Percentiles rank a stretch among this genome's conserved stretches.
These are phyloP conservation scores for Ascaphus truei DNA, from an alignment of 2,113 vertebrate genomes.

Conservation along the genomic window DNA sequence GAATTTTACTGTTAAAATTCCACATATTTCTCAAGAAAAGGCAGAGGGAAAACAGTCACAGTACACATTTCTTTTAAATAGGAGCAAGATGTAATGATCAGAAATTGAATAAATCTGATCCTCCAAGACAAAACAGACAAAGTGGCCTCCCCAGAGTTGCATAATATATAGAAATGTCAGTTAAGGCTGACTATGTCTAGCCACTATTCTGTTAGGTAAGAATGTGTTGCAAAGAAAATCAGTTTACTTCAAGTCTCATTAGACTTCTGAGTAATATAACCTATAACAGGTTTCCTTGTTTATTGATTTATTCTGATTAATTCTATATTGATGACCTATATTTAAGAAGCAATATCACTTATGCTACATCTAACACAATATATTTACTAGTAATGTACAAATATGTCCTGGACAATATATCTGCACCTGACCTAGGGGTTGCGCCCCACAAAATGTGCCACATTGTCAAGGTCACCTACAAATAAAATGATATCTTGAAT, in stretches of 20 bases:
- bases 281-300: no score
- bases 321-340: no score
- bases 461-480: no score
- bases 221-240: not conserved
- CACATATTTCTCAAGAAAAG: not conserved
- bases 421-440: no score
- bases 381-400: no score
- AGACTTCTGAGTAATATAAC: not conserved
- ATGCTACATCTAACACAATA: no score
- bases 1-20: not conserved
- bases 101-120: slow-evolving; percentile 10
- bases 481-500: no score
- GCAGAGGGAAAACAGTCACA: not conserved
- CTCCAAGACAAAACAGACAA: not conserved
- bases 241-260: slow-evolving; percentile 13
- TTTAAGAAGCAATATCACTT: no score
- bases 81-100: not conserved
- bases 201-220: slow-evolving; percentile 8
- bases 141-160: not conserved
- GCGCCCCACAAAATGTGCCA: no score
- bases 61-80: not conserved
- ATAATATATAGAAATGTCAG: not conserved
- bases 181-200: not conserved
- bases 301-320: no score
- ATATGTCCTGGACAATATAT: no score